Evolutionary conservation across 1,140 invertebrate species (phyloP).

Genomic region (Pinna nobilis): DNA sequence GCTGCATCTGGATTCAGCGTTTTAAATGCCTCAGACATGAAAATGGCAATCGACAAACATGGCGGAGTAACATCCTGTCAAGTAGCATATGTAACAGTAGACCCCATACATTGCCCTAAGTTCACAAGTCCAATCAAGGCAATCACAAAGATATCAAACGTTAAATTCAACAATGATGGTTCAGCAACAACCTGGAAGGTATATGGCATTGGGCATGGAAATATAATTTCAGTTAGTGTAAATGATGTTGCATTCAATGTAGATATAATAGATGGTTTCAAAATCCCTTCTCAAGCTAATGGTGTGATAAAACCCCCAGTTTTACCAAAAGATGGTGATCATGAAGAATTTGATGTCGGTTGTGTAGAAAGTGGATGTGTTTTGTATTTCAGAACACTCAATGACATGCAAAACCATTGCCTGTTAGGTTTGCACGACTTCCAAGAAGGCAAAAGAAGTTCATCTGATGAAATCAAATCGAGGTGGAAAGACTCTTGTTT

Average conservation of each 20-base stretch:
- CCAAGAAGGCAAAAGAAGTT: background rate
- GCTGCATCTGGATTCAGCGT: background rate
- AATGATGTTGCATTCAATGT: background rate
- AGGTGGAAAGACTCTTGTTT: conserved; percentile 6
- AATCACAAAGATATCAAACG: background rate
- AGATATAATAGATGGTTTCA: background rate
- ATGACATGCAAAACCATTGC: conserved; percentile 1
- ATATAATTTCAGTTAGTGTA: background rate
- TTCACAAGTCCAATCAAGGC: background rate
- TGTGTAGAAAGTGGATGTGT: background rate
- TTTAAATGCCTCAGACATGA: background rate
- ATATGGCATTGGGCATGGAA: background rate
- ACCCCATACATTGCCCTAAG: background rate
- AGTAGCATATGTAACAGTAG: background rate
- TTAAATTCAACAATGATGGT: too few relatives aligned
- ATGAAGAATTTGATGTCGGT: background rate
- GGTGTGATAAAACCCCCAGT: background rate
- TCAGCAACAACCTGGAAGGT: background rate
- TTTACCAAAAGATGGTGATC: background rate
- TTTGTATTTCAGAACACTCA: background rate
- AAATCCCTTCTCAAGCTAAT: background rate
- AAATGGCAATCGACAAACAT: background rate
- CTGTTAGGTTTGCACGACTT: conserved; percentile 7
- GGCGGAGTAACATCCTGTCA: conserved; percentile 10
- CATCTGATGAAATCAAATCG: conserved; percentile 3